These are phyloP conservation scores for Drosophila pseudotalamancana DNA, from an alignment of 2,888 invertebrate species.

Conservation along the genomic window DNA sequence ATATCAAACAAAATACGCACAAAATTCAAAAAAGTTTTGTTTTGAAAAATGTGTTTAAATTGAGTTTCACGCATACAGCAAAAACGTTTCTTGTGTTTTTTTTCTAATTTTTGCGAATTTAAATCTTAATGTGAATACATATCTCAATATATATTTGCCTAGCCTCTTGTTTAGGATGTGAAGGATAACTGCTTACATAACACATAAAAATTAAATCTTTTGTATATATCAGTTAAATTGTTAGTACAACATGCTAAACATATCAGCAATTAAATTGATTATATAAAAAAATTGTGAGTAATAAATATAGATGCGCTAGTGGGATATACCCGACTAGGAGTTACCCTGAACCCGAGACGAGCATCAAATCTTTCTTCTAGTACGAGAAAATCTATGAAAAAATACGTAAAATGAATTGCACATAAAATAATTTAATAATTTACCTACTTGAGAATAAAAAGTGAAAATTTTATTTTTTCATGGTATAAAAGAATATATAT, in stretches of 20 bases:
- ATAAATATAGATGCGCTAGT: too few relatives aligned
- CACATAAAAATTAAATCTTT: slow-evolving; percentile 3
- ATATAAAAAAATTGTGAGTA: slow-evolving; percentile 6
- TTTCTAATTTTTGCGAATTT: too few relatives aligned
- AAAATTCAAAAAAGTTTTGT: slow-evolving; percentile 18
- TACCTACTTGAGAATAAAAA: too few relatives aligned
- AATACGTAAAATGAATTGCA: too few relatives aligned
- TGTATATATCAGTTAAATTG: slow-evolving; percentile 10
- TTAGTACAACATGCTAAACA: slow-evolving; percentile 51
- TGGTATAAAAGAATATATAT: too few relatives aligned
- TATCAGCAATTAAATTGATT: slow-evolving; percentile 24
- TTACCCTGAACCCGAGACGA: too few relatives aligned
- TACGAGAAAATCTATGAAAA: too few relatives aligned
- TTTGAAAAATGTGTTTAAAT: slow-evolving; percentile 14
- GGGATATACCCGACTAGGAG: too few relatives aligned
- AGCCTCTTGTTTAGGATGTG: slow-evolving; percentile 4
- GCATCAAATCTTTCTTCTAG: too few relatives aligned
- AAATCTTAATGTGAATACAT: slow-evolving; percentile 1
- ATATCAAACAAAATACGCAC: slow-evolving; percentile 16
- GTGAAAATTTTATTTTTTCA: too few relatives aligned
- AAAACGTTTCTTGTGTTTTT: slow-evolving; percentile 8
- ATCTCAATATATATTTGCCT: slow-evolving; percentile 11
- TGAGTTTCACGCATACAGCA: slow-evolving; percentile 47
- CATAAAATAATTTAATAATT: too few relatives aligned
- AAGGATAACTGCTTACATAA: slow-evolving; percentile 2